These are phyloP conservation scores for Lymantria monacha DNA, from an alignment of 2,888 invertebrate genomes.

Conservation along the genomic window DNA sequence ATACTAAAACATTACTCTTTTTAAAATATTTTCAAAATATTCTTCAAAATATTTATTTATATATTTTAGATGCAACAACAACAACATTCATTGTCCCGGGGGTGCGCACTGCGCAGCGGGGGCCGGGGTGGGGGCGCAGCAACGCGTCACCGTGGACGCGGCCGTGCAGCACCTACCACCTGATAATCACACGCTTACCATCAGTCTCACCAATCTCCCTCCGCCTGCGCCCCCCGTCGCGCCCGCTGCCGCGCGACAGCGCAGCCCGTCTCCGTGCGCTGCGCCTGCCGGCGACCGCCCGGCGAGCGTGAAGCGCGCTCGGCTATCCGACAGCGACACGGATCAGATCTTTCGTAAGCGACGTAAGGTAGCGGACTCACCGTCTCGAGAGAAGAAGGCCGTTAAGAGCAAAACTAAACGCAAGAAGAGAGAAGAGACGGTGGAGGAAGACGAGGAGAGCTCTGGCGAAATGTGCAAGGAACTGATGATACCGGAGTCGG, in stretches of 20 bases:
- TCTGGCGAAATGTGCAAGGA: constrained; percentile 30
- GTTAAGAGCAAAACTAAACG: neutral
- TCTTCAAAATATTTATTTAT: too few relatives aligned
- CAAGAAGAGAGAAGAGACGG: neutral
- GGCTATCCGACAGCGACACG: neutral
- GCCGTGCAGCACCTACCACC: constrained; percentile 3
- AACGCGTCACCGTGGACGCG: neutral
- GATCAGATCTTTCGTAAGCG: neutral
- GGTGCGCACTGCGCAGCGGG: neutral
- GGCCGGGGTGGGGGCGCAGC: neutral
- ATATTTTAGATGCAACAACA: neutral
- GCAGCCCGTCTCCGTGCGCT: neutral
- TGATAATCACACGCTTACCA: neutral
- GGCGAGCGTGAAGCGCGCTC: neutral
- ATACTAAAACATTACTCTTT: too few relatives aligned
- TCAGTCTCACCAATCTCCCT: neutral
- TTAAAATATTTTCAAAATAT: too few relatives aligned
- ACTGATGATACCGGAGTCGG: constrained; percentile 41
- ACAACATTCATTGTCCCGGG: neutral
- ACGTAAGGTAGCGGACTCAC: neutral
- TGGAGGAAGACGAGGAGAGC: neutral
- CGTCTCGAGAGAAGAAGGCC: neutral
- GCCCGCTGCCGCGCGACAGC: neutral
- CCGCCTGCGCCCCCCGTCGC: neutral
- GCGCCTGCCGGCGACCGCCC: neutral